phyloP scores from a whole-genome alignment of 2,888 invertebrate species.

The Papilio elwesi region DNA sequence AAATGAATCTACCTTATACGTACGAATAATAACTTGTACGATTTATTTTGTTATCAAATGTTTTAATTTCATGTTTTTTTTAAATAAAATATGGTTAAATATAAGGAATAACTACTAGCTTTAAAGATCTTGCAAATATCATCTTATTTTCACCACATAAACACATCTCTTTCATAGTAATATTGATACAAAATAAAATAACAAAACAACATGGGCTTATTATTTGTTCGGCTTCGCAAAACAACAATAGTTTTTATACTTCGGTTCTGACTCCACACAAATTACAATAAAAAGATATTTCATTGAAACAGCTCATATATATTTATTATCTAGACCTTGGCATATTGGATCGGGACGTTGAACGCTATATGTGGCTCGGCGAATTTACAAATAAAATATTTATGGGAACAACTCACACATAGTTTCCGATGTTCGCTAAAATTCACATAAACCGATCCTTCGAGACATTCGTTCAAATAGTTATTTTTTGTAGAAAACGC shows the following conservation, averaged over 20 bases:
- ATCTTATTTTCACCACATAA: too few species aligned
- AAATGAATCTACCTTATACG: too few species aligned
- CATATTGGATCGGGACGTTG: conserved; percentile 50
- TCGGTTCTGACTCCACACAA: conserved; percentile 40
- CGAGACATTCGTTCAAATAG: not conserved
- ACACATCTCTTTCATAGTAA: not conserved
- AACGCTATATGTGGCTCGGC: conserved; percentile 32
- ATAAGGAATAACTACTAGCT: not conserved
- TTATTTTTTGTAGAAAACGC: not conserved
- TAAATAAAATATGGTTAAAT: not conserved
- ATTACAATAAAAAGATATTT: conserved; percentile 49
- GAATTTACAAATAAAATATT: conserved; percentile 40
- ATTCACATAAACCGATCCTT: not conserved
- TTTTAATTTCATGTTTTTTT: too few species aligned
- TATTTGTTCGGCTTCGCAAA: not conserved
- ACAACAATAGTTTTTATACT: conserved; percentile 22
- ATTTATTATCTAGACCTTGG: conserved; percentile 53
- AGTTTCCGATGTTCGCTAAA: conserved; percentile 20
- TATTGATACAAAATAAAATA: not conserved
- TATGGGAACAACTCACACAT: conserved; percentile 29
- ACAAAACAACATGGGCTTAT: not conserved
- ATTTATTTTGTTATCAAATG: too few species aligned
- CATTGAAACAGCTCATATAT: conserved; percentile 42
- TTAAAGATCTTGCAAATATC: not conserved
- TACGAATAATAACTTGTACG: too few species aligned